Evolutionary conservation across 2,888 invertebrate species (phyloP), one percentile per base, ranked within the genome.

Genomic region (Lycaena phlaeas): DNA sequence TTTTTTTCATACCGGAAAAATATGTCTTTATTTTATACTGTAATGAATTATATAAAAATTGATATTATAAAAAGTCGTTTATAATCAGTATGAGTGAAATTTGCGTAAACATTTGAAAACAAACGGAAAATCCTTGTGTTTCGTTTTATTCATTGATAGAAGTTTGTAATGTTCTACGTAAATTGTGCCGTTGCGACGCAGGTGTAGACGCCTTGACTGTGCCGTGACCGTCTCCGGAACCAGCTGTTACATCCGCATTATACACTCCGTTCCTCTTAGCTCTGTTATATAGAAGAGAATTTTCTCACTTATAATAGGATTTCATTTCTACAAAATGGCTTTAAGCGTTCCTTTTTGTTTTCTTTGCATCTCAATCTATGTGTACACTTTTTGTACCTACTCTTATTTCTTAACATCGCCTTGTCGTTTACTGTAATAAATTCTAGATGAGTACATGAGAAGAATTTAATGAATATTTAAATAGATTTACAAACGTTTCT

Each of bases 271-370:
- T 31, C 31, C 14, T 31, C 31, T 7, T 31, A 31, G 18, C 31
- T 17, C 31, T 10, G 18, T 31, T 31, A 31, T 31, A 17, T 31
- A 5, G 7, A 22, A 22, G 22, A 22, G 18, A 17, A 31, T 31
- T 31, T 31, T 31, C 31, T 31, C 31, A 31, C 31, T 31, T 18
- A 31, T 31, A 31, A 31, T 18, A 18, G 31, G 15, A 17, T 18
- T 31, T 31, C 31, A 31, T 31, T 31, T 31, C 7, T 22, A 31
- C 31, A 17, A 18, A 31, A 18, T 18, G 11, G 12, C 11, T 22
- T 22, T 22, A 22, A 22, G 9, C 2, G 2, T 9, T 22, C 5
- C 3, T 18, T 22, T 22, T 22, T n/a, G n/a, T n/a, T n/a, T n/a
- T n/a, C n/a, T n/a, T n/a, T n/a, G n/a, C n/a, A n/a, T n/a, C n/a